Conservation (phyloP, 2,797 vertebrate genomes). For the Holocentrus rufus region DNA sequence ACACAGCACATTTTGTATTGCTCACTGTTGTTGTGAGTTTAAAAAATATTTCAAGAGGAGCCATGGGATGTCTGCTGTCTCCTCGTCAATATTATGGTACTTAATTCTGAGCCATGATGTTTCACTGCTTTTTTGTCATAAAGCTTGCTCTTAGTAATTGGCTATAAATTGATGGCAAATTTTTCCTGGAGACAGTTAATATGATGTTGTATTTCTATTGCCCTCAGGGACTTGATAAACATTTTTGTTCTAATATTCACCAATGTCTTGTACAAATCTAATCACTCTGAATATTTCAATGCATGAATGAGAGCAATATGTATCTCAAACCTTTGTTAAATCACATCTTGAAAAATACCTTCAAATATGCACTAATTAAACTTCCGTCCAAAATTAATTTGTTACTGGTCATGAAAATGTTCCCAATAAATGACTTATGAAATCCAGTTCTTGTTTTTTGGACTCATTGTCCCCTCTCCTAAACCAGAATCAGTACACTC, state of each 20-base stretch:
- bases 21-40: constrained; percentile 54
- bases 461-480: neutral
- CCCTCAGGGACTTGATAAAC: constrained; percentile 43
- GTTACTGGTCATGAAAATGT: constrained; percentile 62
- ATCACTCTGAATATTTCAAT: constrained; percentile 48
- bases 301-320: constrained; percentile 60
- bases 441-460: constrained; percentile 17
- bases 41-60: constrained; percentile 57
- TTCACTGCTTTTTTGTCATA: constrained; percentile 52
- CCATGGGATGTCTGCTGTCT: constrained; percentile 47
- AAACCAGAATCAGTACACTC: neutral
- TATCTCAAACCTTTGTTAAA: constrained; percentile 54
- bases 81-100: constrained; percentile 37
- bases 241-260: constrained; percentile 47
- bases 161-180: constrained; percentile 29
- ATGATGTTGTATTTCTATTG: constrained; percentile 39
- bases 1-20: constrained; percentile 51
- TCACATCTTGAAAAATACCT: constrained; percentile 46
- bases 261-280: constrained; percentile 44
- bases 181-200: constrained; percentile 17
- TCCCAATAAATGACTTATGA: constrained; percentile 75
- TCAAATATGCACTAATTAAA: constrained; percentile 75
- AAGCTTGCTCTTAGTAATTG: constrained; percentile 36
- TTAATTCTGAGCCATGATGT: constrained; percentile 74
- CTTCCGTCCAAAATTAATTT: constrained; percentile 49